Conservation (phyloP, 2,888 invertebrate genomes). For the Drepana falcataria region DNA sequence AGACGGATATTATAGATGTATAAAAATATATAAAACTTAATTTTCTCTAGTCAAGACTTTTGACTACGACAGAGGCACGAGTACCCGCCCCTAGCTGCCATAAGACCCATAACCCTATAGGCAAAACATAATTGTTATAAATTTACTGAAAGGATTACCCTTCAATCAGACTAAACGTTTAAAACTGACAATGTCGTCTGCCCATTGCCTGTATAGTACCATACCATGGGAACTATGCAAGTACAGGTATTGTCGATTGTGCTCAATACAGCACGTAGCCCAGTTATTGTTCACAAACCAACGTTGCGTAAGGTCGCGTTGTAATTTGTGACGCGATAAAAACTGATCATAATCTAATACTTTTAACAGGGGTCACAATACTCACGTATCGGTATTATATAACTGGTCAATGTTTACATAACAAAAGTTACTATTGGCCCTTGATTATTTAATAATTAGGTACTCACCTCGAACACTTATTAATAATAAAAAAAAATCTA, state of each 20-base stretch:
- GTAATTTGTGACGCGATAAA: slow-evolving; percentile 45
- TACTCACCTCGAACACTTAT: too few species aligned
- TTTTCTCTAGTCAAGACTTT: too few species aligned
- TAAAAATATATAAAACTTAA: too few species aligned
- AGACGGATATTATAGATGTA: too few species aligned
- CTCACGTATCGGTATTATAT: slow-evolving; percentile 7
- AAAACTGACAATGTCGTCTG: not conserved
- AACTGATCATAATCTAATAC: slow-evolving; percentile 32
- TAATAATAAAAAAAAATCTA: too few species aligned
- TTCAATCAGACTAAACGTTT: too few species aligned
- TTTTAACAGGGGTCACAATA: slow-evolving; percentile 18
- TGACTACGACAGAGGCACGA: too few species aligned
- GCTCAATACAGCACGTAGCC: slow-evolving; percentile 39
- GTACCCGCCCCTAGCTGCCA: too few species aligned
- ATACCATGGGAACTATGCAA: not conserved
- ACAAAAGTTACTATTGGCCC: not conserved
- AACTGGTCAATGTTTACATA: not conserved
- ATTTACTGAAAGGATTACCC: too few species aligned
- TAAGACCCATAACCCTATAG: too few species aligned
- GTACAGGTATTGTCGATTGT: slow-evolving; percentile 10
- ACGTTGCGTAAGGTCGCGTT: slow-evolving; percentile 49
- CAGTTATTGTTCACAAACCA: slow-evolving; percentile 47
- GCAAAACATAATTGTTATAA: too few species aligned
- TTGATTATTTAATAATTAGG: not conserved
- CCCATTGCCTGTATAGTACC: not conserved